These are phyloP conservation scores for Zygaena filipendulae DNA, from an alignment of 2,888 invertebrate genomes.

Conservation along the genomic window DNA sequence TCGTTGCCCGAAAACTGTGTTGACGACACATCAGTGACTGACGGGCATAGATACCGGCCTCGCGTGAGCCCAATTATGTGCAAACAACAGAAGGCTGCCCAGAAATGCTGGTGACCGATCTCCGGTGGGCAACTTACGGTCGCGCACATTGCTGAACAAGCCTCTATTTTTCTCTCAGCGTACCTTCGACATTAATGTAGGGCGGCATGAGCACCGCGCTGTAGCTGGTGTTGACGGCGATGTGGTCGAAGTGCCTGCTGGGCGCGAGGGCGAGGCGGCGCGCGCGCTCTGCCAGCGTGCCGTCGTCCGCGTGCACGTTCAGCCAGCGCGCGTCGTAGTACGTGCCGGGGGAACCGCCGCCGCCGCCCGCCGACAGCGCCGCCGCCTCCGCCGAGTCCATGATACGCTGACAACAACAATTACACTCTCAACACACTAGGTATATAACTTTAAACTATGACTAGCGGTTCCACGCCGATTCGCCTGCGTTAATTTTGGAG, in stretches of 20 bases:
- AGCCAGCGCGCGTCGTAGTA: slow-evolving; percentile 86
- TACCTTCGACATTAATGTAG: slow-evolving; percentile 77
- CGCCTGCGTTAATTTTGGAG: too few species aligned
- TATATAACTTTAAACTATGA: slow-evolving; percentile 11
- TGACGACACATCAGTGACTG: too few species aligned
- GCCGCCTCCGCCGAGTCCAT: slow-evolving; percentile 94
- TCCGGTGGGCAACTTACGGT: too few species aligned
- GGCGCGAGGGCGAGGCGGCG: slow-evolving; percentile 78
- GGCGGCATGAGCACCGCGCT: slow-evolving; percentile 92
- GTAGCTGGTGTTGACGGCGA: slow-evolving; percentile 84
- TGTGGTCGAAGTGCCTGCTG: slow-evolving; percentile 87
- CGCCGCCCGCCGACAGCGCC: slow-evolving; percentile 69
- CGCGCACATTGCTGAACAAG: too few species aligned
- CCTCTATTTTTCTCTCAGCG: too few species aligned
- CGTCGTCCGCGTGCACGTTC: slow-evolving; percentile 81
- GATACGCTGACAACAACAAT: slow-evolving; percentile 72
- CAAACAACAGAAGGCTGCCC: too few species aligned
- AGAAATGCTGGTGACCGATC: too few species aligned
- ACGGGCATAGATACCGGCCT: too few species aligned
- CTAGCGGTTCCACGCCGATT: slow-evolving; percentile 7
- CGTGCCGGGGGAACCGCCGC: slow-evolving; percentile 68
- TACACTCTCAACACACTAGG: slow-evolving; percentile 8
- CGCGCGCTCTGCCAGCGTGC: slow-evolving; percentile 75
- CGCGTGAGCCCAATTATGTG: too few species aligned
- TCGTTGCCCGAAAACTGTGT: too few species aligned